Percentiles rank a stretch among this genome's conserved stretches.
Evolutionary conservation across 2,888 invertebrate species (phyloP).

Genomic region (Strigamia maritima): DNA sequence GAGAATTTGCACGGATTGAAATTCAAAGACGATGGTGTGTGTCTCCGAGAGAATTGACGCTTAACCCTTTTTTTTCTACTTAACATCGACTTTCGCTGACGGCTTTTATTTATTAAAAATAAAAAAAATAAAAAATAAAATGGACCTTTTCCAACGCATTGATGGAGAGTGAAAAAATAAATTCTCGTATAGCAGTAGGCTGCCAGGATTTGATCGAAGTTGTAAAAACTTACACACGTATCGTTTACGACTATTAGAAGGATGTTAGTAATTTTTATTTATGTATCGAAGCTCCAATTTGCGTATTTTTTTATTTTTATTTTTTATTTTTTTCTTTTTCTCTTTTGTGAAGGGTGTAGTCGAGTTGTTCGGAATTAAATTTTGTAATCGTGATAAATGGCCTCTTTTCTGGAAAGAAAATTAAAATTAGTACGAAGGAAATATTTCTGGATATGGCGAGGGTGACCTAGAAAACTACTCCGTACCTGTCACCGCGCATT

Average conservation of each 20-base stretch:
- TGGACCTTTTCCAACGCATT: not conserved
- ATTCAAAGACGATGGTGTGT: not conserved
- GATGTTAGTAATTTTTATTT: not conserved
- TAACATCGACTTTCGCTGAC: not conserved
- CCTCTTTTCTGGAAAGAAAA: not conserved
- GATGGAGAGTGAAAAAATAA: slow-evolving; percentile 7
- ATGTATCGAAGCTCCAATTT: not conserved
- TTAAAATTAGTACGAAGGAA: slow-evolving; percentile 4
- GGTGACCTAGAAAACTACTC: slow-evolving; percentile 10
- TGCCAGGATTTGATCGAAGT: slow-evolving; percentile 1
- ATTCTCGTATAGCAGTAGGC: not conserved
- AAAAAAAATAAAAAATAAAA: not conserved
- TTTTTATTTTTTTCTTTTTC: not conserved
- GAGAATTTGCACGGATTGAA: slow-evolving; percentile 15
- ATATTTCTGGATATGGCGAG: not conserved
- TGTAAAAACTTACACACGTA: not conserved
- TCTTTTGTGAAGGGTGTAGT: not conserved
- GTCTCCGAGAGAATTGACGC: slow-evolving; percentile 5
- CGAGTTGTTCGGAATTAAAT: slow-evolving; percentile 6
- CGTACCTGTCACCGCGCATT: slow-evolving; percentile 9
- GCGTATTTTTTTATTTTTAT: not conserved
- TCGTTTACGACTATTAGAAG: not conserved
- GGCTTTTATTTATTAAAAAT: not conserved
- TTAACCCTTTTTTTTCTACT: not conserved
- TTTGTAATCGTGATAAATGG: slow-evolving; percentile 13